Evolutionary conservation across 2,113 vertebrate genomes (phyloP).

Genomic region (Gracilinanus agilis): DNA sequence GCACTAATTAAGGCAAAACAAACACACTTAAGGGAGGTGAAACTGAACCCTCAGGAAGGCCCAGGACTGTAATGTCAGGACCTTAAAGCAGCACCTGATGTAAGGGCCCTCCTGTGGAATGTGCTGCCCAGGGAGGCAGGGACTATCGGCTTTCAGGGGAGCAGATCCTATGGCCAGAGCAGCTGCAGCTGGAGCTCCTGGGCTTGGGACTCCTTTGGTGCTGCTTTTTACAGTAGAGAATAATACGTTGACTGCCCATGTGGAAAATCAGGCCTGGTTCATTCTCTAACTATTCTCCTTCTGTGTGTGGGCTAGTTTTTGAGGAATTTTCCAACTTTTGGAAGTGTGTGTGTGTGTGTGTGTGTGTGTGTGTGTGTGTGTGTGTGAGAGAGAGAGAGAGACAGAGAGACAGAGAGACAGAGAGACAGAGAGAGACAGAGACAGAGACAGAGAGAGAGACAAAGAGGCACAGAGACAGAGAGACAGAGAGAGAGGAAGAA

Average conservation of each 20-base stretch:
- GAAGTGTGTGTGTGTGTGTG: not conserved
- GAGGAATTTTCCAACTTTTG: not conserved
- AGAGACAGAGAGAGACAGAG: no score
- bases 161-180: no score
- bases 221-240: not conserved
- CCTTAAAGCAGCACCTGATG: not conserved
- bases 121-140: not conserved
- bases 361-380: not conserved
- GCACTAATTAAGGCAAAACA: constrained; percentile 29
- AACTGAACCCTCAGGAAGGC: not conserved
- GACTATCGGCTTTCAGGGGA: no score
- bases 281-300: not conserved
- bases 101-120: not conserved
- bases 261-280: not conserved
- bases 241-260: not conserved
- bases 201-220: not conserved
- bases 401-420: no score
- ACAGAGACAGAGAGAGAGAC: no score
- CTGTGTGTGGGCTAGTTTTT: not conserved
- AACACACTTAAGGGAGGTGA: not conserved
- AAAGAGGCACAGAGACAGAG: no score
- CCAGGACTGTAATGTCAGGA: not conserved
- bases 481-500: no score
- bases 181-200: not conserved
- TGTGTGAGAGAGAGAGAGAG: not conserved